A percentile compares a stretch with the other conserved stretches of the same genome.
phyloP scores from a whole-genome alignment of 2,113 vertebrate genomes.

The Muscicapa adusta region DNA sequence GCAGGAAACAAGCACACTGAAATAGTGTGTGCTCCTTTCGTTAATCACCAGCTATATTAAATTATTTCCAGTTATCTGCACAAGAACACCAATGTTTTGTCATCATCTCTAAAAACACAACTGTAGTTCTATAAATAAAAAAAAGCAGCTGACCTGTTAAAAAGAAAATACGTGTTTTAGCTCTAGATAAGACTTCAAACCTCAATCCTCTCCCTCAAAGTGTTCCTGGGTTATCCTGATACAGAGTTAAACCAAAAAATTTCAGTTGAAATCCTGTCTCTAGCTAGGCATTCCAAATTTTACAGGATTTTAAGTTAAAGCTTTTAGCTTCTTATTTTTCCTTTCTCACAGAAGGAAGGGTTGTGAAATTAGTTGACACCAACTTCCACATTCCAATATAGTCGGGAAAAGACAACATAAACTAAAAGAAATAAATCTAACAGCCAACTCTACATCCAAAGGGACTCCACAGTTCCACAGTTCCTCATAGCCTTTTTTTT shows the following conservation, averaged over 20 bases:
- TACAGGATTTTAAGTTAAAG: neutral
- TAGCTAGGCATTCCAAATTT: neutral
- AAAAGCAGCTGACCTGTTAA: neutral
- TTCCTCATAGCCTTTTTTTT: neutral
- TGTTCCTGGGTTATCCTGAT: neutral
- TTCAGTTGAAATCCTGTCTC: neutral
- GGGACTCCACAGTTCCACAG: neutral
- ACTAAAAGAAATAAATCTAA: neutral
- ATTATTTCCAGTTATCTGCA: conserved; percentile 34
- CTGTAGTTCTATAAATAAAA: neutral
- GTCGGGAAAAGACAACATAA: neutral
- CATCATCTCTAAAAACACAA: neutral
- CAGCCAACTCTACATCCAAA: neutral
- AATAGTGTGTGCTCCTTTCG: neutral
- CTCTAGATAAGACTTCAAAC: neutral
- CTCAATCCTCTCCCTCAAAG: neutral
- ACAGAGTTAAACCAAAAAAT: neutral
- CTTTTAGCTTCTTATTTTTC: neutral
- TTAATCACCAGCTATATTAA: neutral
- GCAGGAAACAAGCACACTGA: neutral
- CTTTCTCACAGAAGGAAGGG: neutral
- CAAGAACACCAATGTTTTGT: neutral
- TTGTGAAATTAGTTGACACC: neutral
- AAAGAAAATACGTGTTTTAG: neutral
- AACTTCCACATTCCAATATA: neutral